Evolutionary conservation across 2,797 vertebrate species (phyloP), one percentile per base, ranked within the genome.

Genomic region (Pseudochaenichthys georgianus): DNA sequence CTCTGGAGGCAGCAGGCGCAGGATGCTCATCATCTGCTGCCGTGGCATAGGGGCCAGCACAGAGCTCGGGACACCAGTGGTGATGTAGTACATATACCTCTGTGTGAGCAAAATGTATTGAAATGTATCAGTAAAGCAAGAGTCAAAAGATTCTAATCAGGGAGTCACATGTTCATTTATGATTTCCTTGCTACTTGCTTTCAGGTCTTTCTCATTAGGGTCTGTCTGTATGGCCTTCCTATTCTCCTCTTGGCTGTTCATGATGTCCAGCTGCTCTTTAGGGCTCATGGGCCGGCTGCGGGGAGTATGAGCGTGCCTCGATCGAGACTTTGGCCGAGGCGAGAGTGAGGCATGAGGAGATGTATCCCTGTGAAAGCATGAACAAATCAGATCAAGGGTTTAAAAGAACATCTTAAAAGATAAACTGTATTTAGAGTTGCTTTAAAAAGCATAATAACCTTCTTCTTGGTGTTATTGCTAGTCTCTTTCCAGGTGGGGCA

Each of bases 1-100:
- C 4, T 59, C 23, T 34, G 48, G 34, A 64, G 96, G 93, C 81
- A 97, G 77, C 74, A 70, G 84, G 21, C 84, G 69, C 77, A 93
- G 87, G 84, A 99, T 95, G 73, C 87, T 93, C 19, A 72, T 77
- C 88, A 96, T 95, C 85, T 95, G 91, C 76, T 96, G 81, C 0
- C 55, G 38, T 4, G 95, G 91, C 70, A 93, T 92, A 1, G 95
- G 93, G 38, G 94, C 89, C 77, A 98, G 85, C 94, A 95, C 94
- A 81, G 96, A 91, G 76, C 83, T 90, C 21, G 66, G 89, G 75
- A 99, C 83, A 47, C 95, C 95, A 1, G 89, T 85, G 59, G 78
- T 76, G 81, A 98, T 92, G 81, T 98, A 99, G 86, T 97, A 92
- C 73, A 75, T 83, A 70, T 99, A 99, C 64, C 96, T 94, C 97